Base-by-base conservation (phyloP, 2,888 invertebrate genomes). In the Gandaritis pyraliata region DNA sequence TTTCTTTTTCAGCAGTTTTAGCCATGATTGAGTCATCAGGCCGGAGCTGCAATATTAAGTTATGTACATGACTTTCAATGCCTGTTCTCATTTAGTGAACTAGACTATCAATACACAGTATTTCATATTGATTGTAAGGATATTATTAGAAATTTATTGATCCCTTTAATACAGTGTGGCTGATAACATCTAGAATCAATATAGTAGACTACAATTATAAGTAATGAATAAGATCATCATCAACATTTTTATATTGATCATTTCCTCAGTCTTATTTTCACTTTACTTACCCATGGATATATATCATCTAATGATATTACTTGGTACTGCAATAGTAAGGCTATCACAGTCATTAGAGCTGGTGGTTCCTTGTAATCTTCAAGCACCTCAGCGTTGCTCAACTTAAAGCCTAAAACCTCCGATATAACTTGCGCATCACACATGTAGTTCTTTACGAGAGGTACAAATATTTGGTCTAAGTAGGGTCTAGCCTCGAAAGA, bases 371-470 rank as follows among this genome's bases (percentile, higher is more conserved):
- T 90, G 49, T 90, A 93, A 52, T 89, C 91, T 38, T 93, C 93
- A 61, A 87, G 81, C 59, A 94, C 94, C 67, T 93, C 91, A 80
- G 94, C 94, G 74, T 95, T 95, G 56, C 95, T 94, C 80, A 96
- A 96, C 86, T 99, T 99, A 83, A 99, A 98, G 41, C 98, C 98
- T 65, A 99, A 93, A 41, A 99, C 97, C 89, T 99, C 98, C 73
- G 97, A 97, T 69, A 99, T 95, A 49, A 98, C 92, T 81, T 89
- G 89, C 33, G 92, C 87, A 72, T 98, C 97, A 64, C 96, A 96
- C 95, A 98, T 97, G 82, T 98, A 98, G 8, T 96, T 95, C 72
- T 95, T 94, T 58, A 92, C 88, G 54, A 99, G 92, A 0, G 97
- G 96, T 80, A 98, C 96, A 86, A 98, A 99, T 73, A 98, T 93